phyloP scores from a whole-genome alignment of 92 coral and sea anemone species.

The Epizoanthus ramosus region DNA sequence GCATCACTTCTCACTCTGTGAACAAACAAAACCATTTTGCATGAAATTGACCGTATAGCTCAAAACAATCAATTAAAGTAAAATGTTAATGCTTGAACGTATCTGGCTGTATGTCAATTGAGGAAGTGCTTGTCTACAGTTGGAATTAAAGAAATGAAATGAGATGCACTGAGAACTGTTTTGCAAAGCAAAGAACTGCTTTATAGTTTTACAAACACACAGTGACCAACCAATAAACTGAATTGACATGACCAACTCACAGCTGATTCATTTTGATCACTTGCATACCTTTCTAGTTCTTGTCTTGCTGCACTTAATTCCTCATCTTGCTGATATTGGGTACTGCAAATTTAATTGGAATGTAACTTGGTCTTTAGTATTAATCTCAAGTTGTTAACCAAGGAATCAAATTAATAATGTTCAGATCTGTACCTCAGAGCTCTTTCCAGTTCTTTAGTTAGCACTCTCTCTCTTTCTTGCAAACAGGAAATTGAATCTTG shows the following conservation, averaged over 20 bases:
- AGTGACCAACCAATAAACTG: too few relatives aligned
- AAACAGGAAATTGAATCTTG: background rate
- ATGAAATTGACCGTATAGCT: too few relatives aligned
- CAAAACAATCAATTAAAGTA: too few relatives aligned
- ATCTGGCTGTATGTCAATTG: too few relatives aligned
- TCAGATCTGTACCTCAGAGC: background rate
- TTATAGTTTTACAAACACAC: too few relatives aligned
- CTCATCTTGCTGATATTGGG: conserved; percentile 16
- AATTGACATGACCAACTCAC: too few relatives aligned
- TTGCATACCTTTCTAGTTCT: conserved; percentile 23
- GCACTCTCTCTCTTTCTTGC: conserved; percentile 8
- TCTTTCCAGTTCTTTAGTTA: conserved; percentile 24
- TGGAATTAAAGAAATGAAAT: too few relatives aligned
- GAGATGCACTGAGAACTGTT: too few relatives aligned
- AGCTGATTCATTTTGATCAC: background rate
- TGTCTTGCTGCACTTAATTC: conserved; percentile 2
- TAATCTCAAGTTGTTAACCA: background rate
- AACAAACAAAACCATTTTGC: too few relatives aligned
- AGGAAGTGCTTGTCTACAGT: too few relatives aligned
- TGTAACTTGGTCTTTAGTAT: background rate
- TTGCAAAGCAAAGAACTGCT: too few relatives aligned
- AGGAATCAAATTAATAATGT: background rate
- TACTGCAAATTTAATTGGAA: conserved; percentile 1
- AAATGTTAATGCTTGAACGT: too few relatives aligned
- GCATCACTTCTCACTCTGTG: conserved; percentile 6